These are phyloP conservation scores for Mormyrus proboscirostris DNA, from an alignment of 2,797 vertebrate species.

Conservation along the genomic window DNA sequence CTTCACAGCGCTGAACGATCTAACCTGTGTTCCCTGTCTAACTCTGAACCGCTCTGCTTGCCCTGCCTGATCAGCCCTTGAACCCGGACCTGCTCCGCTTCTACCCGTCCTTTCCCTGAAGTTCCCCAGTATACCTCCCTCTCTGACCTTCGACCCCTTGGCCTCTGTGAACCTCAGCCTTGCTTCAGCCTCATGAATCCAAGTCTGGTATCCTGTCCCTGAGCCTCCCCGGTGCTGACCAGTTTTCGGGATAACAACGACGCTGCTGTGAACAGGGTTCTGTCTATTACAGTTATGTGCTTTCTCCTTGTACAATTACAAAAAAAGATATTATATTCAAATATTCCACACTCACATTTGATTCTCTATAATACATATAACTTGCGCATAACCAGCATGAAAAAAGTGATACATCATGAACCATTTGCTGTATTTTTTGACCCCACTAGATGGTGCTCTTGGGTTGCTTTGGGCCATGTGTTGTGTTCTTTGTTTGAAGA, in stretches of 20 bases:
- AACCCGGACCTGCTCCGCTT: neutral
- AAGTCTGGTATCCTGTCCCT: too few relatives aligned
- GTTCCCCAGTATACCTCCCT: neutral
- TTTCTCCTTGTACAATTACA: neutral
- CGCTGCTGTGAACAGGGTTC: neutral
- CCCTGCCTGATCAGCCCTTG: neutral
- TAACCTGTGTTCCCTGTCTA: neutral
- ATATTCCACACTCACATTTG: neutral
- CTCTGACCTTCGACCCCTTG: neutral
- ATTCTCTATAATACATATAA: neutral
- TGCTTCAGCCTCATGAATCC: neutral
- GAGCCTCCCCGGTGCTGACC: neutral
- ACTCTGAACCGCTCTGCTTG: neutral
- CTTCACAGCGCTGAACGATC: neutral
- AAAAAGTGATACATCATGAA: neutral
- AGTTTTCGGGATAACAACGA: neutral
- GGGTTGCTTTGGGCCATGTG: neutral
- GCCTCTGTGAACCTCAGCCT: neutral
- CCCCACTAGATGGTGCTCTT: neutral
- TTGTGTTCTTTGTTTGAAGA: neutral
- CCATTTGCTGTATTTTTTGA: neutral
- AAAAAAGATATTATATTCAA: neutral
- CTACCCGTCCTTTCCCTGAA: neutral
- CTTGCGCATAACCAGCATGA: neutral
- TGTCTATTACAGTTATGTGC: too few relatives aligned